Base-by-base conservation (phyloP, 2,888 invertebrate genomes). In the Diploptera punctata region DNA sequence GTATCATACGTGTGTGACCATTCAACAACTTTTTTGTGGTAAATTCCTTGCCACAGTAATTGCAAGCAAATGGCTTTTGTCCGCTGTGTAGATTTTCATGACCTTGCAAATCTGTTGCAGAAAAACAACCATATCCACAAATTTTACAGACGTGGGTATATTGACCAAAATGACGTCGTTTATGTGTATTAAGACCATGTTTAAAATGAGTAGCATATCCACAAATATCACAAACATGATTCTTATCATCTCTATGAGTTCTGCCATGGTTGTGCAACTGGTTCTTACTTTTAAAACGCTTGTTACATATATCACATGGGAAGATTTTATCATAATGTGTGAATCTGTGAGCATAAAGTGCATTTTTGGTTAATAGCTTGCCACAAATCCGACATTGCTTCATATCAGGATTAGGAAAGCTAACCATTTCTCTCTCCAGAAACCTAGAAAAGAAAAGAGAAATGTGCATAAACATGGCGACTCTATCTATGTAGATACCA, bases 1-100 rank as follows among this genome's bases (percentile, higher is more conserved):
- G n/a, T n/a, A n/a, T n/a, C n/a, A n/a, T n/a, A n/a, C n/a, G n/a
- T n/a, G n/a, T n/a, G n/a, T n/a, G n/a, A n/a, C n/a, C n/a, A n/a
- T 18, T 84, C 85, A 38, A 81, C 54, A 5, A 29, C 29, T 1
- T 4, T 60, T 7, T 38, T 26, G 9, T 24, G 3, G 24, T 24
- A 10, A 69, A 10, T 2, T 57, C 80, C 75, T 84, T 84, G 76
- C 85, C 84, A 71, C 84, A 82, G 33, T 82, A 79, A 2, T 79
- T 76, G 69, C 82, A 82, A 0, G 71, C 67, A 57, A 79, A 77
- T 5, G 76, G 67, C 21, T 76, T 78, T 31, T 74, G 33, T 7
- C 76, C 75, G 5, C 47, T 44, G 49, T 72, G 72, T 21, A 57
- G 49, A 5, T 60, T 49, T 16, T 52, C 38, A 43, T 72, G 72